Evolutionary conservation across 2,113 vertebrate genomes (phyloP).

Genomic region (Cyanoderma ruficeps): DNA sequence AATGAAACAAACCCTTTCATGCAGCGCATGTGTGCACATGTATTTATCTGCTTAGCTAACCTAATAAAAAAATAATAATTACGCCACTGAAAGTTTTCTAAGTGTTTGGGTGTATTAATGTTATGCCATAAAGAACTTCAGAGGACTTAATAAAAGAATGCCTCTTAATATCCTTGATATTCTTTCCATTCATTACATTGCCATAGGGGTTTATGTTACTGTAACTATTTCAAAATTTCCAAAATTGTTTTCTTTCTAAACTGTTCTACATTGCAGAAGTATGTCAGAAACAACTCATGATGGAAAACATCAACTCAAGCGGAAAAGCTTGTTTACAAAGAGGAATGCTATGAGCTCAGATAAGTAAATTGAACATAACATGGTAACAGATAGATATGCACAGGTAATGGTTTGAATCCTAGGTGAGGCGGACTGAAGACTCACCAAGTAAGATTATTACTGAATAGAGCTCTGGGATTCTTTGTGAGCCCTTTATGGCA

Average conservation of each 20-base stretch:
- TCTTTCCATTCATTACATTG: not conserved
- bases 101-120: not conserved
- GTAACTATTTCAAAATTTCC: not conserved
- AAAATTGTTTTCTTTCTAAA: not conserved
- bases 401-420: not conserved
- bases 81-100: not conserved
- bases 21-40: not conserved
- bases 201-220: not conserved
- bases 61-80: not conserved
- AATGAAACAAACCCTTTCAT: not conserved
- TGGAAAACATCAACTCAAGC: not conserved
- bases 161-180: not conserved
- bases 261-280: not conserved
- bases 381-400: not conserved
- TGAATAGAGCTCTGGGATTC: not conserved
- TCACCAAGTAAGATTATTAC: not conserved
- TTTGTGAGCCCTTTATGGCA: not conserved
- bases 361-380: not conserved
- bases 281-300: not conserved
- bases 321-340: not conserved
- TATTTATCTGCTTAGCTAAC: not conserved
- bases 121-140: not conserved
- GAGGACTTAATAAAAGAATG: not conserved
- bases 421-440: not conserved
- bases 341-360: not conserved